phyloP scores from a whole-genome alignment of 1,140 invertebrate genomes.

The Acromyrmex echinatior region DNA sequence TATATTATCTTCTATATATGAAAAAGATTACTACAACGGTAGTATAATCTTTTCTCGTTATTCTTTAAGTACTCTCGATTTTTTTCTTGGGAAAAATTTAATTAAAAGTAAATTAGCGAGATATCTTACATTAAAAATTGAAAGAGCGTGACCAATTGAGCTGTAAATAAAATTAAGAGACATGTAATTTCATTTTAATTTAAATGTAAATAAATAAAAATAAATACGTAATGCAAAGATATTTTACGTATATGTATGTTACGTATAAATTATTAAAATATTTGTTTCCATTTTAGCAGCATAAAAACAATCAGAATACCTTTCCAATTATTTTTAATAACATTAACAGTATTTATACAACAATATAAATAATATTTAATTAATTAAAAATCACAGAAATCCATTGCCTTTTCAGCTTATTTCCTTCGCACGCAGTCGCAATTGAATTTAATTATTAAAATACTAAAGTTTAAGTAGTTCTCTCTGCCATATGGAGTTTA shows the following conservation, averaged over 20 bases:
- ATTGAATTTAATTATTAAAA: not conserved
- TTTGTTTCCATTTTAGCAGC: not conserved
- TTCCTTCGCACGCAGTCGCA: not conserved
- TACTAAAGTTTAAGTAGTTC: not conserved
- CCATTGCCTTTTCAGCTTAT: not conserved
- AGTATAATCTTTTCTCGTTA: not conserved
- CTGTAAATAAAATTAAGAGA: not conserved
- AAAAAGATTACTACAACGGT: not conserved
- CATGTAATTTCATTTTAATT: not conserved
- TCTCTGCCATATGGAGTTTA: not conserved
- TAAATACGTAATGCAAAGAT: not conserved
- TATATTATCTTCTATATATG: not conserved
- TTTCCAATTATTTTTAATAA: not conserved
- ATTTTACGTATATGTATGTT: not conserved
- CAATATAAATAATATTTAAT: not conserved
- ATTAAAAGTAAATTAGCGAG: not conserved
- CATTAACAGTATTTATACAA: not conserved
- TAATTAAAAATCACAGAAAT: not conserved
- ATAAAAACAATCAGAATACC: constrained; percentile 22
- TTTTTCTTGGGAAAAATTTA: not conserved
- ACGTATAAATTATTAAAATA: not conserved
- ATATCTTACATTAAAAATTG: not conserved
- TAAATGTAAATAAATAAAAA: not conserved
- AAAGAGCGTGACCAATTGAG: constrained; percentile 5
- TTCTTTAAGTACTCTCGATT: constrained; percentile 23